Base-by-base conservation (phyloP, 1,140 invertebrate genomes). In the Drusus annulatus region DNA sequence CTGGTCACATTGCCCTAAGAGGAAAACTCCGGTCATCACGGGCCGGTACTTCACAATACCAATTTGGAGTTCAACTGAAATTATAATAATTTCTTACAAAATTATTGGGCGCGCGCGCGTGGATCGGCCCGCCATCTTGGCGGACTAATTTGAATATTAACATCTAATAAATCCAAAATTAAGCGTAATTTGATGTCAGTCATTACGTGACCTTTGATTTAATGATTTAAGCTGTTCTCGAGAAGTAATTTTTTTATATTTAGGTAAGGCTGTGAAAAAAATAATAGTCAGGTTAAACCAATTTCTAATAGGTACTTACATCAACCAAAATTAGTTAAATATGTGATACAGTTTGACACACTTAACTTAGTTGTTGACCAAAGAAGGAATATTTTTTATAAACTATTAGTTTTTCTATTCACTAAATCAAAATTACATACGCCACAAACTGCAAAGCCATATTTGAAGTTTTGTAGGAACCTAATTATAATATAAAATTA, bases 31-130 rank as follows among this genome's bases (percentile, higher is more conserved):
- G 76, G 58, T 79, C 78, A 60, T 58, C 25, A 23, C 56, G 74
- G 21, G 74, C 75, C 78, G 71, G 58, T 69, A 75, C 51, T 50
- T 74, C 78, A 76, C 81, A 71, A 71, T 69, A 78, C 69, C 78
- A 82, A 82, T 82, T 82, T 82, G 36, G 65, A 69, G 76, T 80
- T 76, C 74, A 78, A 69, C n/a, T 36, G 56, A 45, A 78, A 82
- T 82, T 82, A 82, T 78, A 63, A 78, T 82, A 82, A 82, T 82
- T 78, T 82, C 21, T 36, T 80, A 73, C 78, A 75, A 80, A 80
- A 80, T 82, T 79, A 68, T 80, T 19, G 76, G 81, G 75, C 78
- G 81, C 74, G 79, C 74, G 79, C 79, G 81, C 76, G 76, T 45
- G 76, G 76, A 69, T 17, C 77, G 23, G 23, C 8, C 17, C 51